Conservation (phyloP, 2,797 vertebrate genomes). For the Leontocebus nigricollis region DNA sequence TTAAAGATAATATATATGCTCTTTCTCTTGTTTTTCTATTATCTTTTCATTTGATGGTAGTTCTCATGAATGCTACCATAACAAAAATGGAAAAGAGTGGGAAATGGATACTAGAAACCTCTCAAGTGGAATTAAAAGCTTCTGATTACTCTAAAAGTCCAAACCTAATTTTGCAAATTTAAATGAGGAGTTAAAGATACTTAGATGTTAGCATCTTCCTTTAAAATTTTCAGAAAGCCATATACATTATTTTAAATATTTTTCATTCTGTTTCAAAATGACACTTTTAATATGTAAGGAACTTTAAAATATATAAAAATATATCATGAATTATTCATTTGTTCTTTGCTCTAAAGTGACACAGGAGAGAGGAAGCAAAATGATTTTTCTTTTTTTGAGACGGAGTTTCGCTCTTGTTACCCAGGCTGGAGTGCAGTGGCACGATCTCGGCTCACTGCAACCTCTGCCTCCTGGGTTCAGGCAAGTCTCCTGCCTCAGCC, state of each 20-base stretch:
- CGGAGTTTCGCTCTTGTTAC: too few species aligned
- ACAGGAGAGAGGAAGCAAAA: background rate
- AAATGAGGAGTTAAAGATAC: background rate
- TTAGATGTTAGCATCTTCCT: background rate
- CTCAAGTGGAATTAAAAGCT: background rate
- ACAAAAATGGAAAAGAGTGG: background rate
- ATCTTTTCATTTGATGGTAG: background rate
- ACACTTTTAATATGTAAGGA: background rate
- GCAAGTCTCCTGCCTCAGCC: too few species aligned
- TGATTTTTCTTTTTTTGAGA: background rate
- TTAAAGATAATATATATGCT: background rate
- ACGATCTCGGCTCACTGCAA: too few species aligned
- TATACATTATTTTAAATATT: slow-evolving; percentile 34
- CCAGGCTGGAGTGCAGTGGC: too few species aligned
- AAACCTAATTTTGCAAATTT: slow-evolving; percentile 22
- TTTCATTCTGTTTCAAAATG: background rate
- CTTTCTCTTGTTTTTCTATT: background rate
- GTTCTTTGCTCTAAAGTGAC: slow-evolving; percentile 14
- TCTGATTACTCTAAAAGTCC: background rate
- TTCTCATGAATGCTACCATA: background rate
- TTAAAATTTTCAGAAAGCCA: background rate
- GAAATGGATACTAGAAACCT: background rate
- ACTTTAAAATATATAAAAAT: background rate
- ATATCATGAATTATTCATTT: background rate
- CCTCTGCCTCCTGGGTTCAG: too few species aligned